Conservation (phyloP, 2,888 invertebrate species). For the Auanema sp. region DNA sequence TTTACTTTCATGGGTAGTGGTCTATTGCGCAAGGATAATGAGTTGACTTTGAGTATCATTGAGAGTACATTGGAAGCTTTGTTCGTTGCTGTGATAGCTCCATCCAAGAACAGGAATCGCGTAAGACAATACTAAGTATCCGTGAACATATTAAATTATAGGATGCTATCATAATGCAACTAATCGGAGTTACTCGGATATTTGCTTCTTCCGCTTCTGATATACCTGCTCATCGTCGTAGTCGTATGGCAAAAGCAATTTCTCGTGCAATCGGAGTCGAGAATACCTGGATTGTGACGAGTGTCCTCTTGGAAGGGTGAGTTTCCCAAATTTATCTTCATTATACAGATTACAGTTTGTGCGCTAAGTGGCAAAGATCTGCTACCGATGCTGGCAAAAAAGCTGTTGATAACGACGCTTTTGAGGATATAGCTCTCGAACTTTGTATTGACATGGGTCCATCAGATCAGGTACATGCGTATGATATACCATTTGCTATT, state of each 20-base stretch:
- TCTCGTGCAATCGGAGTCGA: slow-evolving; percentile 49
- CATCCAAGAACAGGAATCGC: neutral
- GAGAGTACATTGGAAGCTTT: slow-evolving; percentile 55
- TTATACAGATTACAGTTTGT: slow-evolving; percentile 39
- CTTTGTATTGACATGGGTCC: slow-evolving; percentile 41
- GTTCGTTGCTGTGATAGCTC: slow-evolving; percentile 42
- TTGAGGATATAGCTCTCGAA: slow-evolving; percentile 55
- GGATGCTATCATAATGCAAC: slow-evolving; percentile 21
- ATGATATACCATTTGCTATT: neutral
- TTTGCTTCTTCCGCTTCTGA: slow-evolving; percentile 88
- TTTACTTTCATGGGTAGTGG: slow-evolving; percentile 97
- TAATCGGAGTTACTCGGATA: slow-evolving; percentile 74
- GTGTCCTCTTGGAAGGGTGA: slow-evolving; percentile 66
- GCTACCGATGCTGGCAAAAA: slow-evolving; percentile 35
- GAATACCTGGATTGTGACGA: slow-evolving; percentile 67
- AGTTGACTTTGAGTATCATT: slow-evolving; percentile 53
- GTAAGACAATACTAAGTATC: neutral
- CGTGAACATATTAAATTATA: slow-evolving; percentile 6
- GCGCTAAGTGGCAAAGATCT: slow-evolving; percentile 61
- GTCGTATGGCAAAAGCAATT: slow-evolving; percentile 63
- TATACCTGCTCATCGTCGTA: slow-evolving; percentile 87
- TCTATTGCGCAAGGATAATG: slow-evolving; percentile 70
- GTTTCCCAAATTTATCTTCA: neutral
- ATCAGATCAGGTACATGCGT: slow-evolving; percentile 39
- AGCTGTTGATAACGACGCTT: slow-evolving; percentile 45